phyloP scores from a whole-genome alignment of 30 jellyfish, hydroid and myxozoan species.

The Pelagia noctiluca region DNA sequence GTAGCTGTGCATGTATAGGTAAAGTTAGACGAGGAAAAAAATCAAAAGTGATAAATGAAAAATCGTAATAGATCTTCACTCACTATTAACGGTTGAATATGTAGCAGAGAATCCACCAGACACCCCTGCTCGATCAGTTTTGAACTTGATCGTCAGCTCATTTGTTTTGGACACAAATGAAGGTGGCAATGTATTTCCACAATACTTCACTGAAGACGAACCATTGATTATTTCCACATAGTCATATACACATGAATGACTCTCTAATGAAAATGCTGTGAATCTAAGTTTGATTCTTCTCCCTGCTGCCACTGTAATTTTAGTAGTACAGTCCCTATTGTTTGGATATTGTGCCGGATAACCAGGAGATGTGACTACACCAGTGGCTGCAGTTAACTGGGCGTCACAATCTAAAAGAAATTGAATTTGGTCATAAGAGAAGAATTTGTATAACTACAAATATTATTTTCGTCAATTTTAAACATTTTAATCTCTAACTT shows the following conservation, averaged over 20 bases:
- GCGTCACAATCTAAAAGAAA: constrained; percentile 66
- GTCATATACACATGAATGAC: background rate
- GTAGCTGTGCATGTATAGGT: background rate
- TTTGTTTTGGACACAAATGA: background rate
- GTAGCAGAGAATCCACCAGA: background rate
- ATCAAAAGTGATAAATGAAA: background rate
- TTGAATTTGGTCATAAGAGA: background rate
- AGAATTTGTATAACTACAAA: background rate
- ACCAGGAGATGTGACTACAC: constrained; percentile 58
- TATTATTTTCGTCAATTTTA: background rate
- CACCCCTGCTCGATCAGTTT: background rate
- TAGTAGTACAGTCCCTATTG: constrained; percentile 42
- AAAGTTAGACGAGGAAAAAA: background rate
- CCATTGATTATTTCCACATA: background rate
- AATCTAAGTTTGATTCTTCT: constrained; percentile 7
- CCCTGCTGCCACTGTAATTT: constrained; percentile 7
- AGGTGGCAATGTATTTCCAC: background rate
- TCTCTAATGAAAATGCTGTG: constrained; percentile 7
- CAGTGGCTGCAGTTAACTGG: constrained; percentile 35
- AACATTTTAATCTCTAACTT: no score
- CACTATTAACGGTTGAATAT: background rate
- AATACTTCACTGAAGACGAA: background rate
- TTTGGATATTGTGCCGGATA: constrained; percentile 64
- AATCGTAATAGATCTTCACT: background rate
- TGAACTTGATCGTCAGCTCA: background rate